Evolutionary conservation across 2,113 vertebrate genomes (phyloP), one percentile per base, ranked within the genome.

Genomic region (Platycercus adscitus): DNA sequence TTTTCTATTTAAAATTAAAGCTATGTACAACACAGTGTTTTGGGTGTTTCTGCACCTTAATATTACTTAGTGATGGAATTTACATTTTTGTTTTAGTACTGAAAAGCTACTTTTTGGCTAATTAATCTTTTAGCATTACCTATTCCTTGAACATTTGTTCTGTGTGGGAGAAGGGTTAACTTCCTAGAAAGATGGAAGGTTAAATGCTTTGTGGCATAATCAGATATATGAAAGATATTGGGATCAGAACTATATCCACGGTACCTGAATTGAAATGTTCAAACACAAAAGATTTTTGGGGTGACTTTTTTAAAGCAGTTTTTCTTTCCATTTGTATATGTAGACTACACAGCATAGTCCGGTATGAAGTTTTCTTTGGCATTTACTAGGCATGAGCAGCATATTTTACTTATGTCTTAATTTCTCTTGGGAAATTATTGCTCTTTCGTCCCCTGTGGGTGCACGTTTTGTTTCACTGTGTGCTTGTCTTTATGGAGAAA

Each of bases 341-440:
- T 53, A 43, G 69, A 64, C 65, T 71, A 25, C 29, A 68, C 50
- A 81, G 43, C 17, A 2, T 31, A 77, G 68, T 66, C n/a, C 31
- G 10, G 64, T 39, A 41, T 58, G 16, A 65, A 77, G 76, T 92
- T 91, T 93, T 94, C 55, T 73, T 97, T 97, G 93, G 85, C 85
- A 60, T 17, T 80, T 18, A 4, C 37, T 88, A 81, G 49, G 28
- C 63, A 23, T 37, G 39, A 91, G 24, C 35, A 88, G 79, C 91
- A 88, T 90, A 83, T 86, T 95, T 95, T 46, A 46, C 71, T 83
- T 39, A 83, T 86, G 95, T 64, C 63, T 89, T 94, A 19, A 85
- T 95, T 88, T 76, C 89, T 94, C 85, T 85, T 68, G 94, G 76
- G 95, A 94, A 96, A 80, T 81, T 24, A 50, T 7, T 89, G 46